Percentiles rank a stretch among this genome's conserved stretches.
phyloP scores from a whole-genome alignment of 2,797 vertebrate genomes.

The Leucoraja ocellata region DNA sequence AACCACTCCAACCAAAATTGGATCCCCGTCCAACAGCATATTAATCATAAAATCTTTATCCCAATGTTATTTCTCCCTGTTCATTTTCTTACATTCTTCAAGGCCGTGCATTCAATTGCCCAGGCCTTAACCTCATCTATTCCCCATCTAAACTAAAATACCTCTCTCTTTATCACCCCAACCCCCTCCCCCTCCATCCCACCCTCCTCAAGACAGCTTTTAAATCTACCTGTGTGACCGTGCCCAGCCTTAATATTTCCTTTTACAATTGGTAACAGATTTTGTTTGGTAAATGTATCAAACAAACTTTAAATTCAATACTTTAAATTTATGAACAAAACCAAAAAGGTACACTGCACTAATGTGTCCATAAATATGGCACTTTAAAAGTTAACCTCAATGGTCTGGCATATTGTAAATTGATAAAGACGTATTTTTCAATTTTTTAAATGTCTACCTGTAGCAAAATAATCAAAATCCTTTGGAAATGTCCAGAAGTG shows the following conservation, averaged over 20 bases:
- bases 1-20: background rate
- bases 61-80: background rate
- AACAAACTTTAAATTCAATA: background rate
- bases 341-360: background rate
- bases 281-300: background rate
- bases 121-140: background rate
- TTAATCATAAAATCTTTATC: background rate
- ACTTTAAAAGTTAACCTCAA: background rate
- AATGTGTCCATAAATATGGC: background rate
- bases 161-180: too few relatives aligned
- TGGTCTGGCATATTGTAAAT: background rate
- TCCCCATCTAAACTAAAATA: background rate
- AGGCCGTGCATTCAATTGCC: background rate
- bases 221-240: background rate
- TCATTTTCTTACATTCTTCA: background rate
- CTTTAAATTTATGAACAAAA: background rate
- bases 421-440: background rate
- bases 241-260: background rate
- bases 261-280: background rate
- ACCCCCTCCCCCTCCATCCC: too few relatives aligned
- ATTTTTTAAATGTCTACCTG: conserved; percentile 63
- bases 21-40: background rate
- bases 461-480: conserved; percentile 79
- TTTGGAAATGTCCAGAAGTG: conserved; percentile 81
- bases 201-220: background rate